These are phyloP conservation scores for Daktulosphaira vitifoliae DNA, from an alignment of 1,140 invertebrate species.

Conservation along the genomic window DNA sequence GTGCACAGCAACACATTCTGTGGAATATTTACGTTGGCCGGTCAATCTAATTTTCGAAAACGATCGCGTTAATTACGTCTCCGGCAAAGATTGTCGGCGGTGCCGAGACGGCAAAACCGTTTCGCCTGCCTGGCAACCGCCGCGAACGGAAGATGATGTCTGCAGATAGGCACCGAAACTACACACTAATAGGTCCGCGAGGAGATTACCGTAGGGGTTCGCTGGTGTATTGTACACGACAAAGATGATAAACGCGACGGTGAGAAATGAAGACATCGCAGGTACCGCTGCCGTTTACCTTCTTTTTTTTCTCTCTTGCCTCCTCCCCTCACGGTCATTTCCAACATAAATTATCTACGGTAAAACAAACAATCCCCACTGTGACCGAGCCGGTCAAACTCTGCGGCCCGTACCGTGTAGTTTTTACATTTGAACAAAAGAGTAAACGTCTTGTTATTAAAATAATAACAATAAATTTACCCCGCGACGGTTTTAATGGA, in stretches of 20 bases:
- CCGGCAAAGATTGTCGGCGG: too few relatives aligned
- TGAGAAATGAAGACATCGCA: conserved; percentile 1
- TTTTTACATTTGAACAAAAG: background rate
- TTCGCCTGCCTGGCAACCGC: too few relatives aligned
- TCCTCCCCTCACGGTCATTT: background rate
- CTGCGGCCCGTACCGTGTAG: too few relatives aligned
- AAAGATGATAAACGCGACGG: background rate
- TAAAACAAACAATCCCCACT: conserved; percentile 20
- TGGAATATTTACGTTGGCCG: background rate
- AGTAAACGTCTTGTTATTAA: background rate
- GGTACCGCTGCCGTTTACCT: background rate
- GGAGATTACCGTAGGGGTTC: background rate
- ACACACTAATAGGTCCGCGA: background rate
- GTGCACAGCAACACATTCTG: background rate
- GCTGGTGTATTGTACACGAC: background rate
- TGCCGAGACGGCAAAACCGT: too few relatives aligned
- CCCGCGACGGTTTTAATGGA: background rate
- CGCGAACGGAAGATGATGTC: too few relatives aligned
- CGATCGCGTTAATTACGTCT: background rate
- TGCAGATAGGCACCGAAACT: too few relatives aligned
- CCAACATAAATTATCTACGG: background rate
- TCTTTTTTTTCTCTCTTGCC: background rate
- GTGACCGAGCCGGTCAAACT: background rate
- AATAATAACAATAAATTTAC: background rate
- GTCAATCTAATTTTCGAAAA: conserved; percentile 15